Conservation (phyloP, 2,113 vertebrate genomes). For the Hymenochirus boettgeri region DNA sequence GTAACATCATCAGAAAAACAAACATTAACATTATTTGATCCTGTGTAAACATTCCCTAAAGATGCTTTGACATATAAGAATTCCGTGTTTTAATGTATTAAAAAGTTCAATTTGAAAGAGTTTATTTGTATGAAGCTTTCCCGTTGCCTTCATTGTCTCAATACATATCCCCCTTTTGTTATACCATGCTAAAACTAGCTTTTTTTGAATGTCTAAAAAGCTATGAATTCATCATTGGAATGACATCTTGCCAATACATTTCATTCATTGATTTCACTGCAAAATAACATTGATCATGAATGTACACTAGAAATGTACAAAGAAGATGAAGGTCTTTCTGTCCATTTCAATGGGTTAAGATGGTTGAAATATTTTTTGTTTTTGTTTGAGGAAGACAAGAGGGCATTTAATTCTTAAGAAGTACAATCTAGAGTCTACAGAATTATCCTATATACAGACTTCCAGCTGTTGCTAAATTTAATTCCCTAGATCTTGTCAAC, state of each 20-base stretch:
- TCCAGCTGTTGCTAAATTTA: no score
- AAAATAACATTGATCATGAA: conserved; percentile 42
- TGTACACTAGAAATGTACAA: conserved; percentile 18
- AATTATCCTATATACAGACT: not conserved
- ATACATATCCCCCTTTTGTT: conserved; percentile 1
- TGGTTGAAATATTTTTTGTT: not conserved
- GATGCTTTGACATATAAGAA: no score
- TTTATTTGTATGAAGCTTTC: not conserved
- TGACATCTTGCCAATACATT: conserved; percentile 28
- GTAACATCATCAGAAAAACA: no score
- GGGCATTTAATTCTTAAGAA: conserved; percentile 11
- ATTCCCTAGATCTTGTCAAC: no score
- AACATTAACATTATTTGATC: no score
- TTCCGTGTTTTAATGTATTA: not conserved
- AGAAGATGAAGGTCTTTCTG: not conserved
- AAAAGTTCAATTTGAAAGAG: not conserved
- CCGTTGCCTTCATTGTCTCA: not conserved
- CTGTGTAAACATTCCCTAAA: no score
- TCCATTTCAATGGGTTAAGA: not conserved
- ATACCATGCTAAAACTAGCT: conserved; percentile 10
- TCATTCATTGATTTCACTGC: conserved; percentile 24
- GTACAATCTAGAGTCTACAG: no score
- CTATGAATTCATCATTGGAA: conserved; percentile 28
- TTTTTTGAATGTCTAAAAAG: conserved; percentile 29
- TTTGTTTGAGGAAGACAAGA: not conserved